A percentile compares a stretch with the other conserved stretches of the same genome.
phyloP scores from a whole-genome alignment of 2,888 invertebrate species.

The Seira ritae region DNA sequence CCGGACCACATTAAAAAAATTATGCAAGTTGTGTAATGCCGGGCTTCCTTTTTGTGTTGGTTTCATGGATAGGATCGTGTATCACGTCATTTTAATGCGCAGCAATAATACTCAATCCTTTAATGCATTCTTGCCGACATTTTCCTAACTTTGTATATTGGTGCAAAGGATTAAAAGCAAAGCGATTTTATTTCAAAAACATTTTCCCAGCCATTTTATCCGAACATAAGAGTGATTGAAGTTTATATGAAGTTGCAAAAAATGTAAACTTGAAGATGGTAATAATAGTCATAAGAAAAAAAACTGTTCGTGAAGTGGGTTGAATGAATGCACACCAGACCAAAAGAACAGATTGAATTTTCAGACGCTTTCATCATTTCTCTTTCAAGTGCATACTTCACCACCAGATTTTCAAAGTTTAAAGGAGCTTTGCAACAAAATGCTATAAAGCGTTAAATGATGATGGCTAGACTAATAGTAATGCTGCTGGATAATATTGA shows the following conservation, averaged over 20 bases:
- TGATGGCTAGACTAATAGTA: background rate
- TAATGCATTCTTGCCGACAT: background rate
- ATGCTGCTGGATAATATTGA: background rate
- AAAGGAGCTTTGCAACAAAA: background rate
- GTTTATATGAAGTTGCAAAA: slow-evolving; percentile 15
- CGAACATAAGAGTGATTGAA: background rate
- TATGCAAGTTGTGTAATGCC: background rate
- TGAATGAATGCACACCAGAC: background rate
- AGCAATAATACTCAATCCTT: background rate
- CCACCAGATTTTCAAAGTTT: background rate
- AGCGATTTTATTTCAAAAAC: background rate
- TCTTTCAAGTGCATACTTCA: slow-evolving; percentile 11
- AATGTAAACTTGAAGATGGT: slow-evolving; percentile 12
- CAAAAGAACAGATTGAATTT: too few species aligned
- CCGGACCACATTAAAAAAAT: background rate
- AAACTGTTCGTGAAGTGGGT: background rate
- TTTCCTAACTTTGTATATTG: background rate
- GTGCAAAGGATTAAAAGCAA: background rate
- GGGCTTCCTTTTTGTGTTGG: background rate
- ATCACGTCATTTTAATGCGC: slow-evolving; percentile 6
- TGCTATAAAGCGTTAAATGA: background rate
- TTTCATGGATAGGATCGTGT: background rate
- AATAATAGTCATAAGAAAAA: background rate
- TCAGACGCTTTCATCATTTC: slow-evolving; percentile 1
- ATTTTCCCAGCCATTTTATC: background rate